Evolutionary conservation across 2,113 vertebrate genomes (phyloP).

Genomic region (Lathamus discolor): DNA sequence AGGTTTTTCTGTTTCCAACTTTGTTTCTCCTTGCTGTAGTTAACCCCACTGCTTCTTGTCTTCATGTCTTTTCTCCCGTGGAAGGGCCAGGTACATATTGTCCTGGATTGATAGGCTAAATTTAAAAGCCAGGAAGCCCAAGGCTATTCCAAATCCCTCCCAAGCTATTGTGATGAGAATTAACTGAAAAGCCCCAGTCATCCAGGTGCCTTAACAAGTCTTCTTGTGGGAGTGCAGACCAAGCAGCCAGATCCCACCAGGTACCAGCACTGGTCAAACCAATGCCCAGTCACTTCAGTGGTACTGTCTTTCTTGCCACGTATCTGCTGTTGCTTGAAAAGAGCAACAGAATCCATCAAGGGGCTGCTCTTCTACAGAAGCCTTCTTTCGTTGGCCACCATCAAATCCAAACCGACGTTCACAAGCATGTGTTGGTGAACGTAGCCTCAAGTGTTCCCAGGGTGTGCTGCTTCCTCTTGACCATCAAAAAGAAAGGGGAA

Average conservation of each 20-base stretch:
- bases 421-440: fast-evolving
- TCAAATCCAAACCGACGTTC: background rate
- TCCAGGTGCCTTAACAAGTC: constrained; percentile 53
- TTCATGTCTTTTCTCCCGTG: background rate
- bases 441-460: background rate
- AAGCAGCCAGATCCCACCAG: background rate
- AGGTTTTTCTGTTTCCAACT: background rate
- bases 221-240: background rate
- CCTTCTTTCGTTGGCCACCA: background rate
- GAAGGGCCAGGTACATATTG: background rate
- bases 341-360: background rate
- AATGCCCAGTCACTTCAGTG: background rate
- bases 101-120: background rate
- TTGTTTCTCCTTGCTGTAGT: background rate
- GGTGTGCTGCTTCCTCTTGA: background rate
- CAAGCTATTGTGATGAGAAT: background rate
- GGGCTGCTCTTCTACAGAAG: background rate
- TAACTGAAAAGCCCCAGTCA: background rate
- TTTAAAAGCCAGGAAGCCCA: background rate
- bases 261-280: background rate
- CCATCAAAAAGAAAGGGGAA: background rate
- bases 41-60: background rate
- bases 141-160: background rate
- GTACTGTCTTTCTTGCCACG: background rate
- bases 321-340: constrained; percentile 1